Evolutionary conservation across 2,113 vertebrate genomes (phyloP).

Genomic region (Hystrix cristata): DNA sequence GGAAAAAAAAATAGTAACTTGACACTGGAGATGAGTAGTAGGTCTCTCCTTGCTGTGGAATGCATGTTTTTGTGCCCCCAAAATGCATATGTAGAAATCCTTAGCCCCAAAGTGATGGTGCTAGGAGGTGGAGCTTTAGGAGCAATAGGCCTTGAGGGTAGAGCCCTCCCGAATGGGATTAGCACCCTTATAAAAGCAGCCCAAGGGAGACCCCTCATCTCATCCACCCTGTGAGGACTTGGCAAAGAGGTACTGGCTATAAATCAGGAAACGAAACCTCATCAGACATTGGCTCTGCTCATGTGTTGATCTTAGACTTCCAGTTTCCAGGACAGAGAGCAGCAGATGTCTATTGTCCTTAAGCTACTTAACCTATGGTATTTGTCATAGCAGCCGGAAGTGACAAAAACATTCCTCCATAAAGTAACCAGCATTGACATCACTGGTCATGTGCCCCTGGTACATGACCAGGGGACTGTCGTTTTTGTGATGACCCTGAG

Average conservation of each 20-base stretch:
- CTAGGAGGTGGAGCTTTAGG: neutral
- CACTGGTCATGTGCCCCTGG: rapidly evolving
- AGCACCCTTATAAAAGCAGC: neutral
- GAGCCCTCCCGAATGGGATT: neutral
- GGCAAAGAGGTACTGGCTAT: neutral
- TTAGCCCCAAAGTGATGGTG: neutral
- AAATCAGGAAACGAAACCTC: neutral
- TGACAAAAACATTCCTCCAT: rapidly evolving
- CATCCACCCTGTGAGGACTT: neutral
- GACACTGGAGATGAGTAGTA: neutral
- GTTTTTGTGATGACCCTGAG: neutral
- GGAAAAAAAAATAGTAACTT: too few species aligned
- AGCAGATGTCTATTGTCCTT: neutral
- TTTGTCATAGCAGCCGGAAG: neutral
- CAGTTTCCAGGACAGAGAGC: neutral
- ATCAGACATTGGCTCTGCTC: neutral
- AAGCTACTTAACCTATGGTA: rapidly evolving
- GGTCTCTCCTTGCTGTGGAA: neutral
- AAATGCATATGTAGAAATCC: neutral
- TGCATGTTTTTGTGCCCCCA: neutral
- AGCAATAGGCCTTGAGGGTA: neutral
- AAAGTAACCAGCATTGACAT: neutral
- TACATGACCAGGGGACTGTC: neutral
- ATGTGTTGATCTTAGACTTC: neutral
- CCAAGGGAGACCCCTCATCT: neutral